Evolutionary conservation across 2,113 vertebrate species (phyloP), one percentile per base, ranked within the genome.

Genomic region (Brachyistius frenatus): DNA sequence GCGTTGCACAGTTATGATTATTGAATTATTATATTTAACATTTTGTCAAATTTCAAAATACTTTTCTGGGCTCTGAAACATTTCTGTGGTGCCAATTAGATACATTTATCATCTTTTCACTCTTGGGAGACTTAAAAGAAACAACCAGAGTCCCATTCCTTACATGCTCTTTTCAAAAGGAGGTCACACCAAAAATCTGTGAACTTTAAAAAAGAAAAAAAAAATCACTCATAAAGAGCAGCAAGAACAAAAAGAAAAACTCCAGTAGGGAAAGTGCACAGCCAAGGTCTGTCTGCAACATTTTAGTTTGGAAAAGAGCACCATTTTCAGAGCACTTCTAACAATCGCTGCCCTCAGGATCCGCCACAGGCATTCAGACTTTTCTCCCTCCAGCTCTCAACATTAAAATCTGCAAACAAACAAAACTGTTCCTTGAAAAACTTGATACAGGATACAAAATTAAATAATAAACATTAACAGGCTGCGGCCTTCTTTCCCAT

Each of bases 321-420:
- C 65, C 58, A 83, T 85, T 87, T 85, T 78, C 75, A 84, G 60
- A 84, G 72, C 60, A 58, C 67, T 85, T 79, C 79, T 78, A 75
- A 83, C 84, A 84, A 78, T 78, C 41, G 4, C 62, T 81, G 84
- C 80, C 90, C 80, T 68, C 46, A 81, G 89, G 87, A 80, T 78
- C 57, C 4, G 67, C 86, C 78, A 44, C 0, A 30, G 64, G 86
- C 87, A 39, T 76, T 67, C n/a, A 66, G 52, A 41, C 69, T 65
- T 82, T 66, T 66, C 41, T 62, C 66, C 62, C 56, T 69, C 44
- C 46, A 37, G 54, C 52, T 79, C 36, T 66, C 32, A 60, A 62
- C 41, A 39, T 7, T 36, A 35, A 80, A 76, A 78, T 76, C 55
- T 47, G 39, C 73, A 80, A 79, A 87, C 73, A 87, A 84, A 71